Conservation (phyloP, 2,113 vertebrate genomes). For the Podarcis raffonei region DNA sequence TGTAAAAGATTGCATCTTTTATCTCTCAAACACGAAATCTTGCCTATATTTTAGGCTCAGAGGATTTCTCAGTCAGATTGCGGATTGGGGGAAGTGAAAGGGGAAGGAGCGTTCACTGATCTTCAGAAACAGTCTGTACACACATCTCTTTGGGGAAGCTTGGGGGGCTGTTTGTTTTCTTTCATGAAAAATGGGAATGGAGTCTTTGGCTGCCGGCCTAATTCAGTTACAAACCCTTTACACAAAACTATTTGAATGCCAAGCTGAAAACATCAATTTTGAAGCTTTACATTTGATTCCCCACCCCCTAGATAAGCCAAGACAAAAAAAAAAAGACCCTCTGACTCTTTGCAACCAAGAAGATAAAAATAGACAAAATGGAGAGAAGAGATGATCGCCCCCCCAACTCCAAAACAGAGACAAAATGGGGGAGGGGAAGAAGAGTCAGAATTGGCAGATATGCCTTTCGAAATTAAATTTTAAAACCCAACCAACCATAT, state of each 20-base stretch:
- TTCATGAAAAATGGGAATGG: background rate
- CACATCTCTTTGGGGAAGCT: background rate
- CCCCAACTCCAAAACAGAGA: too few relatives aligned
- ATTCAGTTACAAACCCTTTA: background rate
- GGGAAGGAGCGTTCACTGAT: background rate
- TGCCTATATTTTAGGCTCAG: background rate
- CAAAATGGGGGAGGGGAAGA: background rate
- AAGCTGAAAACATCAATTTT: background rate
- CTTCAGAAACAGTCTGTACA: background rate
- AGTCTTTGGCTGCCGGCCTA: background rate
- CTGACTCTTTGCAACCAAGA: background rate
- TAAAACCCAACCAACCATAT: background rate
- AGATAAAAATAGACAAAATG: background rate
- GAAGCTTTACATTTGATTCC: background rate
- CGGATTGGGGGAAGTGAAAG: background rate
- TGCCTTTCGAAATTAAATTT: background rate
- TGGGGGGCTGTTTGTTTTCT: background rate
- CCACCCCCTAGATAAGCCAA: background rate
- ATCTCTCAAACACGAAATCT: too few relatives aligned
- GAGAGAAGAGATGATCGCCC: too few relatives aligned
- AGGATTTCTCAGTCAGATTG: background rate
- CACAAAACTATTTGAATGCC: background rate
- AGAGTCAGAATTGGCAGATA: background rate
- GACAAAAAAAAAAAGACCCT: background rate
- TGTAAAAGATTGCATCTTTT: background rate